Evolutionary conservation across 2,113 vertebrate species (phyloP).

Genomic region (Chaetorhynchus papuensis): DNA sequence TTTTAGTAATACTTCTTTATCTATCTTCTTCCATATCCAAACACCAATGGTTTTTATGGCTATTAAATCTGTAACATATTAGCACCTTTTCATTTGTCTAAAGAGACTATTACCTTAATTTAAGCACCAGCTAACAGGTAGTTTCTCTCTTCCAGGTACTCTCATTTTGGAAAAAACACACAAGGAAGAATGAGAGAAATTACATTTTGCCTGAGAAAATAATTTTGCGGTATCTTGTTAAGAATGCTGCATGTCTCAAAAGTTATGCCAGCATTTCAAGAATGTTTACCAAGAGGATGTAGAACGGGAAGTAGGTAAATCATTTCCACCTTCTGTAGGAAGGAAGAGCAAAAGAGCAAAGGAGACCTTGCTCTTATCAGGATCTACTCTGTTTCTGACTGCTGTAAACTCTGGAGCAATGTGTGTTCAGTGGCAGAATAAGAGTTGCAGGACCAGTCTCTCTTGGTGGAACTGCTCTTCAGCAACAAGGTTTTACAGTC

Average conservation of each 20-base stretch:
- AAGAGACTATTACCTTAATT: not conserved
- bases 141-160: not conserved
- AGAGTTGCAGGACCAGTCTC: not conserved
- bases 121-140: not conserved
- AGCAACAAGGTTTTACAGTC: not conserved
- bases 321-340: not conserved
- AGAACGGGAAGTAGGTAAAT: not conserved
- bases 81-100: not conserved
- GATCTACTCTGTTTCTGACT: not conserved
- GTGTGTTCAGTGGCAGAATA: rapidly evolving
- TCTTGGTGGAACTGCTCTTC: not conserved
- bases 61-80: not conserved
- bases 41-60: not conserved
- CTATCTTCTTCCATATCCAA: not conserved
- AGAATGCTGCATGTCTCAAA: not conserved
- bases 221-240: not conserved
- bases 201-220: not conserved
- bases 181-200: not conserved
- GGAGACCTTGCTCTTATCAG: not conserved
- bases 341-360: not conserved
- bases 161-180: not conserved
- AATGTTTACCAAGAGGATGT: not conserved
- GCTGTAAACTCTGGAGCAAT: not conserved
- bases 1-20: not conserved
- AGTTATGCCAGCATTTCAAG: not conserved